Percentiles rank a stretch among this genome's conserved stretches.
phyloP scores from a whole-genome alignment of 2,888 invertebrate species.

The Spicauda simplicius region DNA sequence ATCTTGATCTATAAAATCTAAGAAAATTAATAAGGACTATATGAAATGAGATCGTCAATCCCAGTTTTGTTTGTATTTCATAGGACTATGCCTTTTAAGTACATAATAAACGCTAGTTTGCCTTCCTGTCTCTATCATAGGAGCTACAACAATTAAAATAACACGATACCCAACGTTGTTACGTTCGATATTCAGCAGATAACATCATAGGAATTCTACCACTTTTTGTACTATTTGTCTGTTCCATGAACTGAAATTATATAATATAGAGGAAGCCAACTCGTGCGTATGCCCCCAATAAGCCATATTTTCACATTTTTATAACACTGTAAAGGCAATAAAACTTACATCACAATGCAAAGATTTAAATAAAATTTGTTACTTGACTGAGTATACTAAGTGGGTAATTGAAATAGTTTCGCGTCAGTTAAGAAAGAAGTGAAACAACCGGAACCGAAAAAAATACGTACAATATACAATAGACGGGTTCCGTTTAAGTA shows the following conservation, averaged over 20 bases:
- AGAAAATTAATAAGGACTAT: too few species aligned
- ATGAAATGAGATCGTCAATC: too few species aligned
- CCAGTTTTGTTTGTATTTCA: too few species aligned
- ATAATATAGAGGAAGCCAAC: background rate
- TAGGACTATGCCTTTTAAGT: too few species aligned
- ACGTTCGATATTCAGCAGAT: too few species aligned
- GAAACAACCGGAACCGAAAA: conserved; percentile 43
- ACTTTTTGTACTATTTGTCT: background rate
- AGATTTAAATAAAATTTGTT: conserved; percentile 34
- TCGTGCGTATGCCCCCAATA: background rate
- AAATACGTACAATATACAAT: conserved; percentile 6
- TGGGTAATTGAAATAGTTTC: conserved; percentile 36
- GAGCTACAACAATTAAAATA: too few species aligned
- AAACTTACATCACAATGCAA: conserved; percentile 30
- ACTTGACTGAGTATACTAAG: conserved; percentile 35
- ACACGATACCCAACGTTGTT: too few species aligned
- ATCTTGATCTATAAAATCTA: too few species aligned
- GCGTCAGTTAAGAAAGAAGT: conserved; percentile 40
- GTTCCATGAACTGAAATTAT: background rate
- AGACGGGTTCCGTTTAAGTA: conserved; percentile 3
- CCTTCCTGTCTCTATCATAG: too few species aligned
- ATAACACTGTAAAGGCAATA: background rate
- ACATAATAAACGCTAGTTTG: too few species aligned
- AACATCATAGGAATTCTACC: too few species aligned
- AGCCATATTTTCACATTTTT: conserved; percentile 8